These are phyloP conservation scores for Apis florea DNA, from an alignment of 1,140 invertebrate genomes.

Conservation along the genomic window DNA sequence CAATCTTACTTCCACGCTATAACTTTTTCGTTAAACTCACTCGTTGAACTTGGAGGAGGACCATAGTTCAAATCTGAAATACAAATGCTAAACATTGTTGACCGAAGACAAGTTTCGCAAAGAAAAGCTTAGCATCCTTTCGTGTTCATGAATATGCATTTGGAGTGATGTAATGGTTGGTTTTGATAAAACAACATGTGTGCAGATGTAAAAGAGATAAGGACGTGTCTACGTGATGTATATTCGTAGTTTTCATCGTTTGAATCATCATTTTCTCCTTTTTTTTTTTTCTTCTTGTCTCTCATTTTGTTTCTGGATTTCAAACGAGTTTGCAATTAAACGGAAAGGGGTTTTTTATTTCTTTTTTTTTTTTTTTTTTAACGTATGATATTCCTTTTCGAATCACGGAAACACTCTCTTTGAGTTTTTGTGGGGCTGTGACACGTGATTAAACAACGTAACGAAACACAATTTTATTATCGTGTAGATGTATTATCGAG, in stretches of 20 bases:
- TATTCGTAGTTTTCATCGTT: neutral
- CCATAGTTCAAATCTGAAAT: neutral
- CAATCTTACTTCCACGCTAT: too few species aligned
- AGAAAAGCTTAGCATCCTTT: neutral
- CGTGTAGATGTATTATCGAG: neutral
- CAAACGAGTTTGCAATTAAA: slow-evolving; percentile 23
- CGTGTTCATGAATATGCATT: neutral
- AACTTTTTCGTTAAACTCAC: neutral
- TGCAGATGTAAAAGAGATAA: neutral
- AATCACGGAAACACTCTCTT: neutral
- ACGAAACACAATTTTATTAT: neutral
- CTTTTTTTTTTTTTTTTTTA: too few species aligned
- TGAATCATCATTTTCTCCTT: neutral
- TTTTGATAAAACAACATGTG: slow-evolving; percentile 5
- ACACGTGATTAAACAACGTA: slow-evolving; percentile 4
- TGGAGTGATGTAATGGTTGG: neutral
- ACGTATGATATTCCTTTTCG: neutral
- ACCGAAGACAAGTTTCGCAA: neutral
- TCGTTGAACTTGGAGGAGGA: neutral
- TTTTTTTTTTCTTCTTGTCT: neutral
- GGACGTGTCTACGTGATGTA: too few species aligned
- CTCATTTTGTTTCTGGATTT: neutral
- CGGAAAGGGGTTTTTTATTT: neutral
- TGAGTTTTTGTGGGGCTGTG: too few species aligned
- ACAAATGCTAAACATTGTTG: neutral